Base-by-base conservation (phyloP, 2,113 vertebrate genomes). In the Syngnathus floridae region DNA sequence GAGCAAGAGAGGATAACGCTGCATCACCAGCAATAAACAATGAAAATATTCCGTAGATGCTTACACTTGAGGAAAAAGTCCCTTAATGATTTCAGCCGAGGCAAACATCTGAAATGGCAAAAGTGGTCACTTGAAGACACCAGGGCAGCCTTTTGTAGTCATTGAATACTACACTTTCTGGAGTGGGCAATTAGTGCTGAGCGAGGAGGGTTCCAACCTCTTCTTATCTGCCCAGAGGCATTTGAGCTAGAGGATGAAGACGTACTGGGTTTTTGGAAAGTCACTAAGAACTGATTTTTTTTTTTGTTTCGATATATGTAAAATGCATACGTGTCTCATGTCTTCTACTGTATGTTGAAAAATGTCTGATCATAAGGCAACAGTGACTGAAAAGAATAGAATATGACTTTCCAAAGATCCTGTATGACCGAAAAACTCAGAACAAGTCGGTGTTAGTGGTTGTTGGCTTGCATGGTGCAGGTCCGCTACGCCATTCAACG, bases 1-100 rank as follows among this genome's bases (percentile, higher is more conserved):
- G 60, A 41, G 17, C 26, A 16, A 26, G 31, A 37, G 17, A 67
- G 13, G 55, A 6, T 19, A n/a, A 36, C 17, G 26, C 26, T 26
- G 26, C 26, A 26, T 31, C 26, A 37, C 10, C 57, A 36, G 17
- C 56, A 36, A 58, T n/a, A 10, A 38, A 37, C 13, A 8, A 40
- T 22, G 21, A 68, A 74, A 49, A 55, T 67, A 75, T 62, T 59
- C 48, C 43, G 52, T 59, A 31, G 26, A 31, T 72, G 52, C 72
- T 48, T 71, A 67, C 55, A 78, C 83, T 63, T 31, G 49, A 65
- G 40, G 7, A 65, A 51, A 74, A 73, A 69, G 38, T 61, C 40
- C n/a, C 35, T 75, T 73, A 84, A 86, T 85, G 84, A 87, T 79
- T 81, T 77, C 59, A n/a, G 73, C 65, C 64, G 61, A 73, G 69